A percentile compares a stretch with the other conserved stretches of the same genome.
Conservation (phyloP, 2,888 invertebrate species). For the Rhimphoctona megacephalus region DNA sequence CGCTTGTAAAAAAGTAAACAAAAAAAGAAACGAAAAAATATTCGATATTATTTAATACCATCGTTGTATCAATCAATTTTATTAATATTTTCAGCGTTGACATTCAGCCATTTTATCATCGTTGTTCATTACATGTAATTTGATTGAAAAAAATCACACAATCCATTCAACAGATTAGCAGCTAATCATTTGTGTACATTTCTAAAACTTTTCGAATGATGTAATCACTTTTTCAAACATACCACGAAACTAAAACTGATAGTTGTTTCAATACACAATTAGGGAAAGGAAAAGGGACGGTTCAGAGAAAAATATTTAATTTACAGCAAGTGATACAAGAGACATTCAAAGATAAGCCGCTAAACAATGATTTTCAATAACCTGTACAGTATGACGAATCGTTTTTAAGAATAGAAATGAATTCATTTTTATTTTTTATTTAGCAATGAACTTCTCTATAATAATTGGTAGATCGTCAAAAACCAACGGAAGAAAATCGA, state of each 20-base stretch:
- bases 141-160: background rate
- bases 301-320: background rate
- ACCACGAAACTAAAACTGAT: too few relatives aligned
- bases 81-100: slow-evolving; percentile 34
- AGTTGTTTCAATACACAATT: background rate
- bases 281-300: background rate
- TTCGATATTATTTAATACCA: slow-evolving; percentile 28
- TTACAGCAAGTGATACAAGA: background rate
- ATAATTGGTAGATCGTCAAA: slow-evolving; percentile 30
- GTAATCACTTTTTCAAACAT: too few relatives aligned
- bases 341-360: too few relatives aligned
- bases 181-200: background rate
- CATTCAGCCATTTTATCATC: background rate
- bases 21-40: slow-evolving; percentile 32
- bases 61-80: background rate
- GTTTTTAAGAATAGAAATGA: background rate
- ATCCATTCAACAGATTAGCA: too few relatives aligned
- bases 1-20: slow-evolving; percentile 80
- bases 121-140: background rate
- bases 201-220: background rate
- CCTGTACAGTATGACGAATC: background rate
- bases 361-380: background rate
- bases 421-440: background rate
- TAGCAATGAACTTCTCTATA: background rate
- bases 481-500: background rate